These are phyloP conservation scores for Cryptus viduatorius DNA, from an alignment of 2,888 invertebrate species.

Conservation along the genomic window DNA sequence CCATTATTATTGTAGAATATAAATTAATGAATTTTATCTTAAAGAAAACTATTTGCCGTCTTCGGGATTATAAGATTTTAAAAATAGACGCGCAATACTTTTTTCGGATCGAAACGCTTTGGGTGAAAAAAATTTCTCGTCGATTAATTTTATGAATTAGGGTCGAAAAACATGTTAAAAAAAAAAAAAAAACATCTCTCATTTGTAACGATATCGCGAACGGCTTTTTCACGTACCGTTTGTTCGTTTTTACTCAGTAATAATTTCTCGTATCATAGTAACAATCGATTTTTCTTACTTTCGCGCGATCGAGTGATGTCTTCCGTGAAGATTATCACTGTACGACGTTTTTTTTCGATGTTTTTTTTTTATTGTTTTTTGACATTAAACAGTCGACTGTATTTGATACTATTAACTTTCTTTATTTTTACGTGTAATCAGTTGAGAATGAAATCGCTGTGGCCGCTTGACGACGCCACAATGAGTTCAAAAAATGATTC, in stretches of 20 bases:
- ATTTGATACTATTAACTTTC: conserved; percentile 30
- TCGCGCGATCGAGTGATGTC: conserved; percentile 34
- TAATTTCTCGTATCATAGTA: conserved; percentile 14
- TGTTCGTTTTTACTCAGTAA: neutral
- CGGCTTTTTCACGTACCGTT: neutral
- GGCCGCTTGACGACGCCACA: conserved; percentile 40
- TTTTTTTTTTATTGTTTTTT: conserved; percentile 9
- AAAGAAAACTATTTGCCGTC: neutral
- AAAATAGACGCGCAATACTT: conserved; percentile 1
- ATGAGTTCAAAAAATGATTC: conserved; percentile 19
- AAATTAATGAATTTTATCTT: neutral
- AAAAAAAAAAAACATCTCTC: neutral
- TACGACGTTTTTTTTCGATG: neutral
- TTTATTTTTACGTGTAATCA: conserved; percentile 12
- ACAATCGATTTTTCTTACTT: neutral
- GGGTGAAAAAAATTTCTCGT: neutral
- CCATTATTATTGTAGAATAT: conserved; percentile 46
- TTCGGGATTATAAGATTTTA: neutral
- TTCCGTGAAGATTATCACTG: conserved; percentile 55
- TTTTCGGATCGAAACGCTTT: neutral
- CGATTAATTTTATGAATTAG: neutral
- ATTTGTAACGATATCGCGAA: neutral
- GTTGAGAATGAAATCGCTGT: neutral
- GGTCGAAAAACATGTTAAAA: neutral
- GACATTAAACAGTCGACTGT: conserved; percentile 32